These are phyloP conservation scores for Ptychodera flava DNA, from an alignment of 35 echinoderm and acorn worm species.

Conservation along the genomic window DNA sequence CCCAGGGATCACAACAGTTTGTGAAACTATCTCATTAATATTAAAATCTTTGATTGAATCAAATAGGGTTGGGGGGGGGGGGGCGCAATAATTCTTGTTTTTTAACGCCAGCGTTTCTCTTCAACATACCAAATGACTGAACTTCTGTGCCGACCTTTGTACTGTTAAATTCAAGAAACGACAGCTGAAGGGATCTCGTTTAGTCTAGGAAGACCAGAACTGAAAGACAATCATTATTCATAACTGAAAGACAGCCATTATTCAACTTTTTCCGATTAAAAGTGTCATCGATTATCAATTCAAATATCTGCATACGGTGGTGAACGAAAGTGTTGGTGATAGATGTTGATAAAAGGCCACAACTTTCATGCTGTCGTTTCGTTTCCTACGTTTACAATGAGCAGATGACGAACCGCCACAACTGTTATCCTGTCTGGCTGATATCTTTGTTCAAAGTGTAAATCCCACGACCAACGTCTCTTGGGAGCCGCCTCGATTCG, in stretches of 20 bases:
- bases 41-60: too few species aligned
- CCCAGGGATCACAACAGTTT: too few species aligned
- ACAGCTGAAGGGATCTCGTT: too few species aligned
- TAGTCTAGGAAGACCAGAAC: too few species aligned
- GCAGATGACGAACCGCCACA: not conserved
- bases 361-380: too few species aligned
- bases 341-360: too few species aligned
- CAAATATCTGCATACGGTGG: not conserved
- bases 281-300: not conserved
- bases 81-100: not conserved
- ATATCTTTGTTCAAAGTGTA: not conserved
- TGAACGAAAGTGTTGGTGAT: too few species aligned
- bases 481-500: not conserved
- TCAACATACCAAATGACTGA: too few species aligned
- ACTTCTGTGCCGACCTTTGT: too few species aligned
- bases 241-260: not conserved
- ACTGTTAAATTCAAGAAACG: too few species aligned
- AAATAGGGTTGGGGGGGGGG: not conserved
- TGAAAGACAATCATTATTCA: not conserved
- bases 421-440: not conserved
- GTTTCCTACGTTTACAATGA: not conserved
- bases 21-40: too few species aligned
- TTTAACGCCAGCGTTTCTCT: too few species aligned
- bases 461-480: not conserved
- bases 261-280: not conserved